These are phyloP conservation scores for Malthinus flaveolus DNA, from an alignment of 2,888 invertebrate species.

Conservation along the genomic window DNA sequence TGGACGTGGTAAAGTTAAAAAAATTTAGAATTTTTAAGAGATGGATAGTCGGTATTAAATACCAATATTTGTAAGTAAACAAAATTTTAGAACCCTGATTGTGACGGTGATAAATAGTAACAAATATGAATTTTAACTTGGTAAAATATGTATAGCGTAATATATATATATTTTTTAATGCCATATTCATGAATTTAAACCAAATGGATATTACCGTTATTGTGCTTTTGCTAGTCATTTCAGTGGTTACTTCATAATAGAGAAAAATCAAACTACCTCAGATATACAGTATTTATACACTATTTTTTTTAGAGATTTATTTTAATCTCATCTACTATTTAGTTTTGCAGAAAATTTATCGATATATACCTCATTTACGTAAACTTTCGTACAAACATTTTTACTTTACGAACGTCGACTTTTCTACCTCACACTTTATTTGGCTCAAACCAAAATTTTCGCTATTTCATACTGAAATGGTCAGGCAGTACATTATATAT, in stretches of 20 bases:
- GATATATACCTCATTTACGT: background rate
- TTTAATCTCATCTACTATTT: conserved; percentile 21
- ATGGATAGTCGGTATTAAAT: conserved; percentile 22
- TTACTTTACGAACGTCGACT: too few relatives aligned
- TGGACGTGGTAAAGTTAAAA: conserved; percentile 24
- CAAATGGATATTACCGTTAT: conserved; percentile 47
- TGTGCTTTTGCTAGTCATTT: conserved; percentile 40
- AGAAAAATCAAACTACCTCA: conserved; percentile 42
- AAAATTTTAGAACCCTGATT: conserved; percentile 41
- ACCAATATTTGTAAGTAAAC: conserved; percentile 5
- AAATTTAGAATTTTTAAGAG: conserved; percentile 20
- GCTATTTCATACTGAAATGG: too few relatives aligned
- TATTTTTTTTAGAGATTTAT: conserved; percentile 21
- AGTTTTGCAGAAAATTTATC: conserved; percentile 17
- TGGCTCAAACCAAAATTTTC: too few relatives aligned
- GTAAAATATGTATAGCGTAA: conserved; percentile 5
- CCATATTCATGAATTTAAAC: conserved; percentile 40
- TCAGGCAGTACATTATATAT: too few relatives aligned
- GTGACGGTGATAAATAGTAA: conserved; percentile 36
- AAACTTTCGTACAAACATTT: too few relatives aligned
- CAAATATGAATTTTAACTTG: conserved; percentile 27
- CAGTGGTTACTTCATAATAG: conserved; percentile 44
- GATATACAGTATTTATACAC: conserved; percentile 44
- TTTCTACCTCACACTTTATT: too few relatives aligned
- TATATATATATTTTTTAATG: conserved; percentile 30